phyloP scores from a whole-genome alignment of 53 echinoderm and acorn worm species.

The Temnopleurus reevesii region DNA sequence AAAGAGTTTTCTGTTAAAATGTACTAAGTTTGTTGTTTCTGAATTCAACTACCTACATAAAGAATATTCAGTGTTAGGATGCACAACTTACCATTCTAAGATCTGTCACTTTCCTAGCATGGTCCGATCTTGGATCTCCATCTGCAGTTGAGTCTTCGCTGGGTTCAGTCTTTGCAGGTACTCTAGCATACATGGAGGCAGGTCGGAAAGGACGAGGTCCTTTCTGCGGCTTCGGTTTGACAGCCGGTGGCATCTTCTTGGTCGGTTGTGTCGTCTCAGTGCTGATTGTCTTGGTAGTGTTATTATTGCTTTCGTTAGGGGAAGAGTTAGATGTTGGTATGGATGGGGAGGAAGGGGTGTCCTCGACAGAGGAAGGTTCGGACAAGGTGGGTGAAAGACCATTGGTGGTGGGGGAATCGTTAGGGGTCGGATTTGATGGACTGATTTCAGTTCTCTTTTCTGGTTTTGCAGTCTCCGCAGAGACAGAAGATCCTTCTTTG shows the following conservation, averaged over 20 bases:
- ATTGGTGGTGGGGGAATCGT: neutral
- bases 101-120: slow-evolving; percentile 39
- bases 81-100: slow-evolving; percentile 22
- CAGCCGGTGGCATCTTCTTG: slow-evolving; percentile 14
- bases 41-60: too few relatives aligned
- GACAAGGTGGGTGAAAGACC: slow-evolving; percentile 52
- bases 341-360: slow-evolving; percentile 13
- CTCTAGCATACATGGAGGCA: slow-evolving; percentile 42
- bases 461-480: neutral
- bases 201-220: slow-evolving; percentile 52
- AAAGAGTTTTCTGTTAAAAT: too few relatives aligned
- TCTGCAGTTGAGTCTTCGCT: neutral
- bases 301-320: slow-evolving; percentile 56
- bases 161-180: neutral
- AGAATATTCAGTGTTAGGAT: too few relatives aligned
- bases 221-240: slow-evolving; percentile 22
- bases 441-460: slow-evolving; percentile 21
- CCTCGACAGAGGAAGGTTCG: slow-evolving; percentile 5
- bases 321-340: neutral
- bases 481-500: neutral
- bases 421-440: neutral
- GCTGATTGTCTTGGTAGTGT: slow-evolving; percentile 13
- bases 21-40: too few relatives aligned
- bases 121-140: neutral
- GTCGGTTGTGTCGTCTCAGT: neutral